phyloP scores from a whole-genome alignment of 2,888 invertebrate species.

The Cantharis nigra region DNA sequence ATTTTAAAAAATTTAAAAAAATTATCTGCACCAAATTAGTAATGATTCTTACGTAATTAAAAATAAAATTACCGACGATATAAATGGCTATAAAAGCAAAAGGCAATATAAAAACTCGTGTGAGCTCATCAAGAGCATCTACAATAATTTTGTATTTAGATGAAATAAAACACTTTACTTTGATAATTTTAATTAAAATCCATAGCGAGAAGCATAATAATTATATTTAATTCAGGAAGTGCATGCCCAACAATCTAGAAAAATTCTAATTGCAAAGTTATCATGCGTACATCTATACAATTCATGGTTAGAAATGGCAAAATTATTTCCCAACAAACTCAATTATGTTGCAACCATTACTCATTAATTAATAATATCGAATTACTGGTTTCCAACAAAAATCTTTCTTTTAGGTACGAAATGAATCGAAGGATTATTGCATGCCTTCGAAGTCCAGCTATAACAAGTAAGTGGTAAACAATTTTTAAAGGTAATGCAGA shows the following conservation, averaged over 20 bases:
- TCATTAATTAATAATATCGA: not conserved
- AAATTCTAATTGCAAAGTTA: slow-evolving; percentile 1
- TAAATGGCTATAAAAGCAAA: not conserved
- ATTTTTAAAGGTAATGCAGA: not conserved
- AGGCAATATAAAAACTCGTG: not conserved
- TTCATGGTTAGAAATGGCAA: not conserved
- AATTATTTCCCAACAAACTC: not conserved
- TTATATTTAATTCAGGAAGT: not conserved
- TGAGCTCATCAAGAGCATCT: not conserved
- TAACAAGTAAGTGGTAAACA: too few species aligned
- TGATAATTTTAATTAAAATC: slow-evolving; percentile 1
- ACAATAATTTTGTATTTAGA: not conserved
- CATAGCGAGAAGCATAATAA: not conserved
- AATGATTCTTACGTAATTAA: not conserved
- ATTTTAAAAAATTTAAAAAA: not conserved
- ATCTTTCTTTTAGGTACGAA: not conserved
- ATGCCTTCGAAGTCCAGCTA: too few species aligned
- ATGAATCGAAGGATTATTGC: not conserved
- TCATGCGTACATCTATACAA: not conserved
- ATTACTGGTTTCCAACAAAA: not conserved
- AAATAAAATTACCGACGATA: not conserved
- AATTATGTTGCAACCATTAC: not conserved
- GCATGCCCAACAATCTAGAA: slow-evolving; percentile 1
- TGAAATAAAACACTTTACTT: not conserved
- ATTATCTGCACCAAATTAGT: not conserved